Evolutionary conservation across 2,113 vertebrate species (phyloP).

Genomic region (Rissa tridactyla): DNA sequence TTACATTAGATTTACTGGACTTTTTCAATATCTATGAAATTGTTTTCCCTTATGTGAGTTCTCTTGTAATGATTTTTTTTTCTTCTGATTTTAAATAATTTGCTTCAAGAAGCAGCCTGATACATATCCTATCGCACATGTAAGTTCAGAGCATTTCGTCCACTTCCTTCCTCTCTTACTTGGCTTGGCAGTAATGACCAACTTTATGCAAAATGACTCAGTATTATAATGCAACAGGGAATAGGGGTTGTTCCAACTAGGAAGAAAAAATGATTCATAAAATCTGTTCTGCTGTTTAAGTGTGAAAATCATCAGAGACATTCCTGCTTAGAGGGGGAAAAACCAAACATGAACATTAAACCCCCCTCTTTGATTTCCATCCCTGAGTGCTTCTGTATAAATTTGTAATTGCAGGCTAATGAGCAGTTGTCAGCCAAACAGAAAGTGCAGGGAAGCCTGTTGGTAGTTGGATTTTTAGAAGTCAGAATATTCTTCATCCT

Average conservation of each 20-base stretch:
- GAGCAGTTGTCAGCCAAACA: not conserved
- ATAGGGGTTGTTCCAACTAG: not conserved
- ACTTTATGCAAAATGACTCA: conserved; percentile 14
- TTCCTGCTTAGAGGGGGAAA: not conserved
- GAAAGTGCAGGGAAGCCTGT: not conserved
- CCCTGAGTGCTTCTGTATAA: not conserved
- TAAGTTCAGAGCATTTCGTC: not conserved
- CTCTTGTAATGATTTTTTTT: not conserved
- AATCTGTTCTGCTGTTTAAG: not conserved
- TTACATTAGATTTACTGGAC: not conserved
- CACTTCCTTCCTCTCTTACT: not conserved
- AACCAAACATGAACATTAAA: not conserved
- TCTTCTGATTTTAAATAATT: not conserved
- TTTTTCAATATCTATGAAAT: not conserved
- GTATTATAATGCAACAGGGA: not conserved
- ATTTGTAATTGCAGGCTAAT: not conserved
- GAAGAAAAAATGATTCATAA: conserved; percentile 38
- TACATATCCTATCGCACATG: fast-evolving
- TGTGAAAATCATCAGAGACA: not conserved
- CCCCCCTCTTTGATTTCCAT: not conserved
- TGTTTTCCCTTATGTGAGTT: not conserved
- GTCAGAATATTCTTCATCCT: not conserved
- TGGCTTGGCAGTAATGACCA: not conserved
- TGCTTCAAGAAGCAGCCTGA: not conserved
- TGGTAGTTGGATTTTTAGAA: not conserved